Percentiles rank a stretch among this genome's conserved stretches.
phyloP scores from a whole-genome alignment of 2,797 vertebrate genomes.

The Champsocephalus gunnari region DNA sequence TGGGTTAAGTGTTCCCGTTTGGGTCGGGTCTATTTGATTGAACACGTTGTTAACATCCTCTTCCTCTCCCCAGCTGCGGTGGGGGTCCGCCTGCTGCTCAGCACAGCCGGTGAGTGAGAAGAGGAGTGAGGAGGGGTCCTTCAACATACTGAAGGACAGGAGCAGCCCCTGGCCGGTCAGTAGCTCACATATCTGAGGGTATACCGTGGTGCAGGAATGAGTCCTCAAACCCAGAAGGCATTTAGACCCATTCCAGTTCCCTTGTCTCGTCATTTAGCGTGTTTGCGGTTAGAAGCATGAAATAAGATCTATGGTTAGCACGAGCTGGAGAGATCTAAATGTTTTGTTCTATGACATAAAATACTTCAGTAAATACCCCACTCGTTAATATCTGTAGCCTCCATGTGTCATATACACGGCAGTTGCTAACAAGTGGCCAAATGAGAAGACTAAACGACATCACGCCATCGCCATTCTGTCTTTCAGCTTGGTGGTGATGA shows the following conservation, averaged over 20 bases:
- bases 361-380: neutral
- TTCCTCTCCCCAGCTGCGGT: constrained; percentile 55
- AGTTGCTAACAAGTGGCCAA: no score
- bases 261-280: neutral
- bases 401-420: neutral
- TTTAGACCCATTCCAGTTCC: neutral
- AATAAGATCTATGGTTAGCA: neutral
- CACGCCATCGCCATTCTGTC: no score
- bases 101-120: constrained; percentile 68
- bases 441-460: neutral
- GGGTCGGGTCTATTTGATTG: neutral
- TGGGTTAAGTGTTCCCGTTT: neutral
- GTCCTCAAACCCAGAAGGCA: neutral
- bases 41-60: neutral
- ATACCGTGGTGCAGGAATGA: neutral
- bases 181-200: constrained; percentile 20
- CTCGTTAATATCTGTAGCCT: neutral
- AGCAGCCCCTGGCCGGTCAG: constrained; percentile 84
- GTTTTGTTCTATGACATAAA: neutral
- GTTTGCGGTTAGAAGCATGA: neutral
- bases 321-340: neutral
- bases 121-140: constrained; percentile 66
- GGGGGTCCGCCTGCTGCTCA: constrained; percentile 50
- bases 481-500: no score
- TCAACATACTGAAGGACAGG: constrained; percentile 77